Evolutionary conservation across 2,113 vertebrate species (phyloP).

Genomic region (Vidua macroura): DNA sequence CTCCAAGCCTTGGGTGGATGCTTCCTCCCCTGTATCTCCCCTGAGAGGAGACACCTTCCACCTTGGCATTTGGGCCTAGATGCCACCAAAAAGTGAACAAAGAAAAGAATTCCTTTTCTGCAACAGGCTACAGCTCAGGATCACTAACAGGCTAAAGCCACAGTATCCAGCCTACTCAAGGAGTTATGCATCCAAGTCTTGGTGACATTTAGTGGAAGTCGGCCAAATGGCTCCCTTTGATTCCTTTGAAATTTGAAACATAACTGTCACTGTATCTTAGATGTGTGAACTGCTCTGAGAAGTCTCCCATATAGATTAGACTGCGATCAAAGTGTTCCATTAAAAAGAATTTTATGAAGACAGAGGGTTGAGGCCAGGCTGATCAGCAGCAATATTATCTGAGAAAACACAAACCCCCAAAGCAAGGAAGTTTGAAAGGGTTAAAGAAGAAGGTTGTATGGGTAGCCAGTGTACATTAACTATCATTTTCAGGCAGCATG

Average conservation of each 20-base stretch:
- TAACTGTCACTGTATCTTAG: conserved; percentile 29
- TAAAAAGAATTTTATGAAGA: conserved; percentile 51
- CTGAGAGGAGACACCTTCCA: neutral
- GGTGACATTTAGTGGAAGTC: conserved; percentile 34
- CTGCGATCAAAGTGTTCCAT: conserved; percentile 15
- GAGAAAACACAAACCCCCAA: neutral
- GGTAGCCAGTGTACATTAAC: conserved; percentile 40
- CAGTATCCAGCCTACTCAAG: neutral
- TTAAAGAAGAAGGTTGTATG: conserved; percentile 45
- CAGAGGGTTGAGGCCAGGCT: conserved; percentile 37
- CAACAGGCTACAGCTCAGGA: neutral
- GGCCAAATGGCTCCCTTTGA: conserved; percentile 23
- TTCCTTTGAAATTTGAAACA: conserved; percentile 59
- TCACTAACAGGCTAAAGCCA: neutral
- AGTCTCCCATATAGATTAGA: conserved; percentile 44
- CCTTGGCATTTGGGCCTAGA: neutral
- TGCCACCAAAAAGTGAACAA: neutral
- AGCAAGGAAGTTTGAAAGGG: neutral
- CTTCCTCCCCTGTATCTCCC: neutral
- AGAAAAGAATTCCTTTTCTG: neutral
- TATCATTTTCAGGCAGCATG: conserved; percentile 55
- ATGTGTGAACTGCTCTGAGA: conserved; percentile 43
- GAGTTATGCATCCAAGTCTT: conserved; percentile 41
- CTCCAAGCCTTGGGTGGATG: neutral
- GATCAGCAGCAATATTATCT: neutral